A percentile compares a stretch with the other conserved stretches of the same genome.
These are phyloP conservation scores for Anolis carolinensis DNA, from an alignment of 2,113 vertebrate genomes.

Conservation along the genomic window DNA sequence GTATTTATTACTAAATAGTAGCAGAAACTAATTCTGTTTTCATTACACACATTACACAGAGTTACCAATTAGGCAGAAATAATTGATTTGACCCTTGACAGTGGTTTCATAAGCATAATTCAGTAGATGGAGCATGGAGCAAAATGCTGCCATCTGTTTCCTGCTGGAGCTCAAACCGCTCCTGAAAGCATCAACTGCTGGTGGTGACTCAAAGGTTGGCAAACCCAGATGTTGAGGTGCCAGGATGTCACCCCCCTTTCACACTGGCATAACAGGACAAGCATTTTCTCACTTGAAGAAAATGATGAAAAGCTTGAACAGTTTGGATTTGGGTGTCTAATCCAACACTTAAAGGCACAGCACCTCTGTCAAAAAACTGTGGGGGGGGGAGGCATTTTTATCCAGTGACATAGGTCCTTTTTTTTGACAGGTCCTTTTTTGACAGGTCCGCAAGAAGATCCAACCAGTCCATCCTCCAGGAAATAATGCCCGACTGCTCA, in stretches of 20 bases:
- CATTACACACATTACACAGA: neutral
- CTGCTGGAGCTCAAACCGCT: neutral
- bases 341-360: neutral
- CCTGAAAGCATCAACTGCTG: neutral
- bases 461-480: too few species aligned
- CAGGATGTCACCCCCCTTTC: neutral
- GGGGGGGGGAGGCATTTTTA: neutral
- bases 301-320: neutral
- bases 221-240: neutral
- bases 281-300: neutral
- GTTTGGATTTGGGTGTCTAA: neutral
- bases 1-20: neutral
- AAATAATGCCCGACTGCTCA: too few species aligned
- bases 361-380: neutral
- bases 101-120: neutral
- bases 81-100: neutral
- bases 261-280: neutral
- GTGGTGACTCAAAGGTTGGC: neutral
- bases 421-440: neutral
- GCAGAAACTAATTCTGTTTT: too few species aligned
- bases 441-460: neutral
- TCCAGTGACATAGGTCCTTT: neutral
- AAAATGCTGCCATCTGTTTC: neutral
- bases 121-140: neutral
- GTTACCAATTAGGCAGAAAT: neutral